These are phyloP conservation scores for Drosophila auraria DNA, from an alignment of 1,140 invertebrate genomes.

Conservation along the genomic window DNA sequence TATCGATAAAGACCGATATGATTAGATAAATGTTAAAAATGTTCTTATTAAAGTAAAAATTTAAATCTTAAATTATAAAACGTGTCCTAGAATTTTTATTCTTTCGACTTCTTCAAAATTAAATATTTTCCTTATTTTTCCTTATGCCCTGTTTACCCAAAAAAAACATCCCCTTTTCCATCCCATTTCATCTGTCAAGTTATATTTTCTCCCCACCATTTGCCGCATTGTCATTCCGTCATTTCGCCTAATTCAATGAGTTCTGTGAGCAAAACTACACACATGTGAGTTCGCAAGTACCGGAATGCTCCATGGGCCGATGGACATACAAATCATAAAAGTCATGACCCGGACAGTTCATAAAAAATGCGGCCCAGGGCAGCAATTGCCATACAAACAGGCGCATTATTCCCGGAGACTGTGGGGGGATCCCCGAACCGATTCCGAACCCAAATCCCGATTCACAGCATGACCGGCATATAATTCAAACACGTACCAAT, in stretches of 20 bases:
- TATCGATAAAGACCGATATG: too few species aligned
- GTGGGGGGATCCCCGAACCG: neutral
- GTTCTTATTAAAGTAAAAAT: neutral
- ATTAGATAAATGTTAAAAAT: neutral
- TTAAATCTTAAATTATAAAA: neutral
- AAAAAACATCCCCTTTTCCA: neutral
- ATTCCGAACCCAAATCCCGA: slow-evolving; percentile 44
- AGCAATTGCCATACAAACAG: slow-evolving; percentile 79
- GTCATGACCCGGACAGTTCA: slow-evolving; percentile 73
- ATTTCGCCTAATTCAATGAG: slow-evolving; percentile 74
- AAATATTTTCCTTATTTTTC: neutral
- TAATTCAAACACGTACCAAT: slow-evolving; percentile 80
- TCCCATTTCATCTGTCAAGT: slow-evolving; percentile 8
- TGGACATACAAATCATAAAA: slow-evolving; percentile 76
- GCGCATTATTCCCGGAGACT: slow-evolving; percentile 57
- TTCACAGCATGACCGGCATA: slow-evolving; percentile 72
- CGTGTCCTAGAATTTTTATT: neutral
- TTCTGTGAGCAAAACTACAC: slow-evolving; percentile 64
- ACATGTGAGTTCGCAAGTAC: slow-evolving; percentile 52
- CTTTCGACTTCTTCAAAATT: neutral
- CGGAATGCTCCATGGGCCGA: slow-evolving; percentile 19
- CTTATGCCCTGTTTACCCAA: neutral
- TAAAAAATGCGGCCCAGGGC: slow-evolving; percentile 76
- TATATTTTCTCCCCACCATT: slow-evolving; percentile 7
- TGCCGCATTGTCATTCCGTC: slow-evolving; percentile 64